A percentile compares a stretch with the other conserved stretches of the same genome.
Conservation (phyloP, 2,113 vertebrate genomes). For the Okapia johnstoni region DNA sequence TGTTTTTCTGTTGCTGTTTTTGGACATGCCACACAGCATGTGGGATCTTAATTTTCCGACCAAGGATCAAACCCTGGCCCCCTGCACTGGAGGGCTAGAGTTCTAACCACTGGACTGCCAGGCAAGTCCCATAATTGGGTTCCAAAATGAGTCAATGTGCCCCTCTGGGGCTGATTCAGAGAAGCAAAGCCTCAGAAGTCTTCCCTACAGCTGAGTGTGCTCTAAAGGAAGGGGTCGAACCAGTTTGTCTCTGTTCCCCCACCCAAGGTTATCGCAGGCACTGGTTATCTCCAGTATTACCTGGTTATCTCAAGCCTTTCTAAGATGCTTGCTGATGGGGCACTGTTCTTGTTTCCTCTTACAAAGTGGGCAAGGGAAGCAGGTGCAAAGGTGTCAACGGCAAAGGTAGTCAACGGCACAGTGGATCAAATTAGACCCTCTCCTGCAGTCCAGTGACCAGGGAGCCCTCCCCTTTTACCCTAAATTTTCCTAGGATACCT, state of each 20-base stretch:
- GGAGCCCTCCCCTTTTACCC: too few species aligned
- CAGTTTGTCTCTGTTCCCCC: neutral
- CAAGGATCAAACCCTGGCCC: neutral
- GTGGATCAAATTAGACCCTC: neutral
- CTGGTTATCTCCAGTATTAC: neutral
- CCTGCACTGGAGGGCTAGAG: neutral
- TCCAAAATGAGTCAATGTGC: neutral
- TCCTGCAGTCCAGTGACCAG: too few species aligned
- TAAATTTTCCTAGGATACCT: neutral
- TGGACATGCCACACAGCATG: neutral
- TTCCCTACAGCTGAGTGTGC: neutral
- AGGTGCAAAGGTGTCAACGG: neutral
- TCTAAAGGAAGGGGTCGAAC: fast-evolving
- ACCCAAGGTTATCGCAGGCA: neutral
- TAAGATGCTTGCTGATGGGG: neutral
- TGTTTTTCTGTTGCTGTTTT: neutral
- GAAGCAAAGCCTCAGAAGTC: neutral
- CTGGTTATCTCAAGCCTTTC: neutral
- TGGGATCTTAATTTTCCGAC: neutral
- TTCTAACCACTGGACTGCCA: neutral
- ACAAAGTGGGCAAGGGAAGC: fast-evolving
- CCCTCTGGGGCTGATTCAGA: neutral
- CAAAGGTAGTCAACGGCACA: fast-evolving
- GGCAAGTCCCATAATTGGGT: neutral
- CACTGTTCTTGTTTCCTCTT: neutral